Base-by-base conservation (phyloP, 2,888 invertebrate genomes). In the Norana najaformis region DNA sequence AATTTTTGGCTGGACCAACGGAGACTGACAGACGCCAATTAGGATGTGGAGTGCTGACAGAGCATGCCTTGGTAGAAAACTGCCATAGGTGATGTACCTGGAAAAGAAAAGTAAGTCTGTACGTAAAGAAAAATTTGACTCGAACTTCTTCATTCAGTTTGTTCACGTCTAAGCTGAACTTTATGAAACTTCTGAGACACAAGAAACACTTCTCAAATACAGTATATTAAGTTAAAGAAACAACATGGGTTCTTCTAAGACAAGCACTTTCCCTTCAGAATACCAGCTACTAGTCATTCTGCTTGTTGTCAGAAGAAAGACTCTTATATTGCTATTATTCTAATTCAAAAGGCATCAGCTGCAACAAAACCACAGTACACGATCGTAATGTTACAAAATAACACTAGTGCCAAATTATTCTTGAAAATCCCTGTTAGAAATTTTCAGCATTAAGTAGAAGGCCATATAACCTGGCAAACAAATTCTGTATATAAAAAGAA, bases 31-130 rank as follows among this genome's bases (percentile, higher is more conserved):
- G 90, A 97, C 96, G n/a, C 96, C 95, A 85, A 96, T 96, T n/a
- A 97, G 95, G 85, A 98, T 96, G 91, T 96, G 96, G 23, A 97
- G 96, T 38, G 97, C 96, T n/a, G 96, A 95, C 90, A 96, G 94
- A 1, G 97, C 95, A 93, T 97, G 97, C 90, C 96, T 95, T 1
- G 96, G 96, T 90, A 97, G 94, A 95, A 96, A 96, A 41, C 95
- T 95, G 93, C 96, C 96, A 93, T 96, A 97, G 0, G 96, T 96
- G 8, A 97, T 96, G 94, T 96, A 97, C 92, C 96, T 95, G 92
- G 30, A 92, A 93, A 90, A 53, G n/a, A 11, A 53, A 47, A 11
- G 23, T 20, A 20, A 23, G 47, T 23, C 23, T 47, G 23, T 8
- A 47, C 11, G 23, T 23, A 3, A n/a, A 23, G 47, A 47, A 14